Conservation (phyloP, 2,888 invertebrate species). For the Linnaemya tessellans region DNA sequence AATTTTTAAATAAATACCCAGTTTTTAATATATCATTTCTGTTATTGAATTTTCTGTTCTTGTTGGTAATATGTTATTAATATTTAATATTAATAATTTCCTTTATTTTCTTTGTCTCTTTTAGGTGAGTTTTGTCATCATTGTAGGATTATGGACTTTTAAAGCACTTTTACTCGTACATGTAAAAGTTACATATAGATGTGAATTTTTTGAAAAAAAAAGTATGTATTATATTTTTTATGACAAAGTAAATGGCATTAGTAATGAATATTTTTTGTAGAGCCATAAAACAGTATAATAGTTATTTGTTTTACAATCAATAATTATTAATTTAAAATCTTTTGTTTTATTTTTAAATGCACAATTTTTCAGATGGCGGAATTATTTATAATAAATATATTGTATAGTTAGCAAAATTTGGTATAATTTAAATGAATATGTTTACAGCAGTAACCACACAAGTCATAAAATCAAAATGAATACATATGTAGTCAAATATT, state of each 20-base stretch:
- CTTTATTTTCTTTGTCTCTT: not conserved
- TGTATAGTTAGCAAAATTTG: no score
- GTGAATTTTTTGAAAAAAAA: not conserved
- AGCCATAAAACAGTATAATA: not conserved
- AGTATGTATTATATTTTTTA: not conserved
- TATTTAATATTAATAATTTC: not conserved
- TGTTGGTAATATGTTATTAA: not conserved
- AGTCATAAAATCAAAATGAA: no score
- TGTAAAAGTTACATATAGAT: not conserved
- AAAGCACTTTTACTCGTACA: not conserved
- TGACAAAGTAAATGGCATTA: not conserved
- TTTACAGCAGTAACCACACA: no score
- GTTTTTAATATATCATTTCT: not conserved
- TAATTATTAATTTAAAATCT: not conserved
- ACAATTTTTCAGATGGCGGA: no score
- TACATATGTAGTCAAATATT: no score
- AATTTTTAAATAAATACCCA: not conserved
- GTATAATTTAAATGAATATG: no score
- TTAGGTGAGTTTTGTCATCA: conserved; percentile 21
- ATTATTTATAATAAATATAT: no score
- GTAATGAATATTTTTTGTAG: not conserved
- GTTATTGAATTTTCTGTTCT: not conserved
- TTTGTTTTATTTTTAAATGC: not conserved
- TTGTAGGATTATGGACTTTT: not conserved
- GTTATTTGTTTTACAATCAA: not conserved